Evolutionary conservation across 2,888 invertebrate genomes (phyloP).

Genomic region (Lasioglossum vierecki): DNA sequence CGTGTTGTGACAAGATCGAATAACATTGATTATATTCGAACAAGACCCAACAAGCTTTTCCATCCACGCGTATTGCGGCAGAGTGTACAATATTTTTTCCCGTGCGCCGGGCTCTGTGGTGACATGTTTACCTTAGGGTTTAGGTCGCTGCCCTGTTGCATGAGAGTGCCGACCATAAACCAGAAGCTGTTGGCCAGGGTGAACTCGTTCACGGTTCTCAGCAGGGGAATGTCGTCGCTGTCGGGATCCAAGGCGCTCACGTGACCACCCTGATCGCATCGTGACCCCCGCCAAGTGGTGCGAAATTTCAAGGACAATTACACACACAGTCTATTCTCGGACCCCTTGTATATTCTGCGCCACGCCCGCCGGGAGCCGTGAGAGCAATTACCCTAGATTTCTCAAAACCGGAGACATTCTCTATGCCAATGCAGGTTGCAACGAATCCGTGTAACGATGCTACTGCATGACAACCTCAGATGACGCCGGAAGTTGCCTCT

Average conservation of each 20-base stretch:
- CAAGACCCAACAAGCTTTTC: constrained; percentile 30
- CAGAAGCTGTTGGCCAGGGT: constrained; percentile 95
- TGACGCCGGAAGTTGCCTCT: not conserved
- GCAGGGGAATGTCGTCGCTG: constrained; percentile 81
- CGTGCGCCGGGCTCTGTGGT: constrained; percentile 77
- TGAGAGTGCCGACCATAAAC: constrained; percentile 97
- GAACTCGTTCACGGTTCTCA: constrained; percentile 90
- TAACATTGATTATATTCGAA: not conserved
- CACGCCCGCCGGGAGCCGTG: constrained; percentile 23
- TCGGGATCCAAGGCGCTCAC: constrained; percentile 82
- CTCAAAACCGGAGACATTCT: not conserved
- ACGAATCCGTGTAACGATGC: not conserved
- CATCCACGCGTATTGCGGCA: not conserved
- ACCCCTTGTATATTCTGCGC: not conserved
- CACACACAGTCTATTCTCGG: constrained; percentile 68
- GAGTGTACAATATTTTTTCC: not conserved
- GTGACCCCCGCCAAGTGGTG: constrained; percentile 79
- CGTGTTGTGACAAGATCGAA: not conserved
- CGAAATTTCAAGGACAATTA: constrained; percentile 80
- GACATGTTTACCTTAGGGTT: constrained; percentile 92
- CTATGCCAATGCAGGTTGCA: too few species aligned
- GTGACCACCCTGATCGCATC: constrained; percentile 80
- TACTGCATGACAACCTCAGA: not conserved
- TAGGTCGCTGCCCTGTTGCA: constrained; percentile 96
- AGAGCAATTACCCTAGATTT: not conserved